These are phyloP conservation scores for Petrolisthes cinctipes DNA, from an alignment of 2,888 invertebrate species.

Conservation along the genomic window DNA sequence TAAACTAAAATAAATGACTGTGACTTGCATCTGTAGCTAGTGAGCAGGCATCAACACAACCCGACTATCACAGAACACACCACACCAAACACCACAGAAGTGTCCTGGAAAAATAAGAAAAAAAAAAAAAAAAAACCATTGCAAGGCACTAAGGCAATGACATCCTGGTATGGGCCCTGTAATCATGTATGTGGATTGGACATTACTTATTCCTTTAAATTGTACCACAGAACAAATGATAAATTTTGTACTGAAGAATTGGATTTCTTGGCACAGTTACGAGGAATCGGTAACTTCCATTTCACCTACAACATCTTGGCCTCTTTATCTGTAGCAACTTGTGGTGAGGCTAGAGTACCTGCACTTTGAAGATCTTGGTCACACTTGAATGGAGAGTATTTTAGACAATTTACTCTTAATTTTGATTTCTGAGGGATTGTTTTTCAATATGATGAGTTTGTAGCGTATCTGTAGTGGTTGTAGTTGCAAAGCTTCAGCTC, in stretches of 20 bases:
- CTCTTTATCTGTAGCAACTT: slow-evolving; percentile 2
- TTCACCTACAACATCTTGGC: too few species aligned
- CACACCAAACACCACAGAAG: not conserved
- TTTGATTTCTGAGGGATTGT: slow-evolving; percentile 24
- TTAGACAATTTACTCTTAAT: slow-evolving; percentile 22
- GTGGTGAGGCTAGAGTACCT: slow-evolving; percentile 39
- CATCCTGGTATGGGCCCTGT: too few species aligned
- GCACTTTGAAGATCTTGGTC: slow-evolving; percentile 22
- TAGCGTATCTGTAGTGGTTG: slow-evolving; percentile 24
- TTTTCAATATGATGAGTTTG: not conserved
- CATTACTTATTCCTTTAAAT: too few species aligned
- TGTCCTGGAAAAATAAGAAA: not conserved
- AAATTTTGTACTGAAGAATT: too few species aligned
- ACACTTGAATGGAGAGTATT: slow-evolving; percentile 23
- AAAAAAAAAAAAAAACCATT: not conserved
- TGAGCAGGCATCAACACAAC: not conserved
- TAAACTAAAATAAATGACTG: slow-evolving; percentile 13
- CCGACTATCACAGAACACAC: not conserved
- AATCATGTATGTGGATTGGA: too few species aligned
- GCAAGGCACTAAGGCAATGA: not conserved
- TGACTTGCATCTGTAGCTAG: not conserved
- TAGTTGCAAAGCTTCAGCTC: slow-evolving; percentile 29
- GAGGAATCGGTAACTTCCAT: too few species aligned
- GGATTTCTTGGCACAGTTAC: too few species aligned
- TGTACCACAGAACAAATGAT: too few species aligned